Conservation (phyloP, 2,797 vertebrate species). For the Smutsia gigantea region DNA sequence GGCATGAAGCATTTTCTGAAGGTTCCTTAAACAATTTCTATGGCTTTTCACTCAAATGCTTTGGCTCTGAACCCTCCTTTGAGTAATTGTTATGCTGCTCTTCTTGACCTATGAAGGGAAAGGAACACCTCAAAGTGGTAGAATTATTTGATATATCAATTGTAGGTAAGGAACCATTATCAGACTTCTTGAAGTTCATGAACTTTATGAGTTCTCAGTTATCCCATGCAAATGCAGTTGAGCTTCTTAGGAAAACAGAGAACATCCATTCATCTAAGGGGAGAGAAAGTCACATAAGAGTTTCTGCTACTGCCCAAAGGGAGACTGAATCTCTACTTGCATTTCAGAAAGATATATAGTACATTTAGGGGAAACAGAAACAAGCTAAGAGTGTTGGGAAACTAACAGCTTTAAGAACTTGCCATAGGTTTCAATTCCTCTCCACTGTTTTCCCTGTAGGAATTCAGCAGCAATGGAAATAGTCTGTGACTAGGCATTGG, state of each 20-base stretch:
- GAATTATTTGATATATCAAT: not conserved
- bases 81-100: not conserved
- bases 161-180: not conserved
- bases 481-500: not conserved
- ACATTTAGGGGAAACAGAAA: not conserved
- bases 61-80: not conserved
- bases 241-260: not conserved
- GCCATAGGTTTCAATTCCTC: not conserved
- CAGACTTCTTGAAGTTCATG: not conserved
- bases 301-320: not conserved
- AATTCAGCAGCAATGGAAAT: not conserved
- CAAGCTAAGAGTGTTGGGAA: not conserved
- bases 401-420: not conserved
- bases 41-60: not conserved
- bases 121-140: not conserved
- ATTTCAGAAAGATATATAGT: not conserved
- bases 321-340: not conserved
- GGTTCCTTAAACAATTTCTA: not conserved
- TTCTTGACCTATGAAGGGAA: not conserved
- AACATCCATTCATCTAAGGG: not conserved
- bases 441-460: not conserved
- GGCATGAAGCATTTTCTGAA: not conserved
- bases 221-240: not conserved
- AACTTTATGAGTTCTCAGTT: constrained; percentile 4
- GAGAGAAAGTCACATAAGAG: not conserved